Conservation (phyloP, 2,113 vertebrate genomes). For the Gobiocypris rarus region DNA sequence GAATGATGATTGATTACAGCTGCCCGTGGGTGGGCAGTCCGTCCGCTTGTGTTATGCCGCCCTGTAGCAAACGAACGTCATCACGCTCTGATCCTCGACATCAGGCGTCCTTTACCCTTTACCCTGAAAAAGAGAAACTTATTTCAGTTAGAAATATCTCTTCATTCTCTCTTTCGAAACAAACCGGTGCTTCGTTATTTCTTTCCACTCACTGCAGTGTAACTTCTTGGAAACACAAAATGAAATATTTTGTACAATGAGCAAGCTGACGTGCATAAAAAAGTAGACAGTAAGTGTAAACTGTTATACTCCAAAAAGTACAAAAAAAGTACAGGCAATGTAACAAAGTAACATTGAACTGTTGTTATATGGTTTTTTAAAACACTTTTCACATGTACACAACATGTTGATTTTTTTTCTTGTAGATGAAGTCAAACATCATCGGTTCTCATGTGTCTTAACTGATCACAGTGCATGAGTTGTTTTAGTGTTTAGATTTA, state of each 20-base stretch:
- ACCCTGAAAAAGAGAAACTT: constrained; percentile 4
- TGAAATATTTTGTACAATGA: not conserved
- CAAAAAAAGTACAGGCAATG: not conserved
- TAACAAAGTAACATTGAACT: not conserved
- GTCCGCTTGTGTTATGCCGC: not conserved
- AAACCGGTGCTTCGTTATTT: not conserved
- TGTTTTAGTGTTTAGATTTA: not conserved
- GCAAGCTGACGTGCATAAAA: too few species aligned
- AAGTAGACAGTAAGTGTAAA: not conserved
- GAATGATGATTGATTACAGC: constrained; percentile 61
- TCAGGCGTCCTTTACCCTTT: constrained; percentile 21
- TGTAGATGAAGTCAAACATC: too few species aligned
- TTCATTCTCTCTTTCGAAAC: not conserved
- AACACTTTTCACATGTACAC: not conserved
- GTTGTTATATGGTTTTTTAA: not conserved
- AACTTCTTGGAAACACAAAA: not conserved
- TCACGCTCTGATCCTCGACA: not conserved
- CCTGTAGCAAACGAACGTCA: not conserved
- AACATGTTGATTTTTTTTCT: too few species aligned
- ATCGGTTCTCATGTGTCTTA: too few species aligned
- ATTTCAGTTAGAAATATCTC: not conserved
- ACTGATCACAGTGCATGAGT: not conserved
- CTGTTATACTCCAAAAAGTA: not conserved
- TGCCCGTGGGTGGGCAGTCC: constrained; percentile 6
- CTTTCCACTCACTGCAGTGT: not conserved